Base-by-base conservation (phyloP, 2,888 invertebrate species). In the Adela reaumurella region DNA sequence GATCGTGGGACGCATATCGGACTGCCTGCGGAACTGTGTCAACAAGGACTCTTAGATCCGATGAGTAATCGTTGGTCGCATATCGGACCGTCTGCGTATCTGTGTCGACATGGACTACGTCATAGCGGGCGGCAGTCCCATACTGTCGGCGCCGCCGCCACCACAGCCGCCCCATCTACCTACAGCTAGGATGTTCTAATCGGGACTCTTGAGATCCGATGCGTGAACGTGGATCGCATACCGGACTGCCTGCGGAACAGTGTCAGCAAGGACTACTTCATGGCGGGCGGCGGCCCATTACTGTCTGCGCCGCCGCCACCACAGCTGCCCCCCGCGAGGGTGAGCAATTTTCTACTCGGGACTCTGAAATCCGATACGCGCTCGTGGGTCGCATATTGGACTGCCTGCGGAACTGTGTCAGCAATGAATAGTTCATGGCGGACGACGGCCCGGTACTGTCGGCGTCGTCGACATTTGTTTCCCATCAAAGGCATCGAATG, bases 191-290 rank as follows among this genome's bases (percentile, higher is more conserved):
- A n/a, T n/a, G 61, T 99, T 98, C 87, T 98, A 96, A 86, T 97
- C 97, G 67, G 98, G 97, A 97, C 97, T 55, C 92, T 92, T 57
- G 97, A 97, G 83, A 96, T 98, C 65, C 88, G 99, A 69, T 89
- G 98, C 72, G 99, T 98, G 61, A 96, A 99, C 70, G 92, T 96
- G 63, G 97, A 97, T 62, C 90, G 97, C 76, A 96, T 98, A 77
- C 99, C 99, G 58, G 97, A 97, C 74, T 95, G 94, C 73, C 87
- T 99, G 74, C 86, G 97, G 70, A 98, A 98, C 85, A 99, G 99
- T 82, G 97, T 99, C 74, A 99, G 99, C 85, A 98, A 73, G 81
- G 87, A 81, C 77, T 83, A 76, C 84, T 89, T 81, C 85, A 86
- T 81, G 85, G 84, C 74, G 81, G 89, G 82, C 85, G 61, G 63